Base-by-base conservation (phyloP, 2,113 vertebrate genomes). In the Acrocephalus kingi region DNA sequence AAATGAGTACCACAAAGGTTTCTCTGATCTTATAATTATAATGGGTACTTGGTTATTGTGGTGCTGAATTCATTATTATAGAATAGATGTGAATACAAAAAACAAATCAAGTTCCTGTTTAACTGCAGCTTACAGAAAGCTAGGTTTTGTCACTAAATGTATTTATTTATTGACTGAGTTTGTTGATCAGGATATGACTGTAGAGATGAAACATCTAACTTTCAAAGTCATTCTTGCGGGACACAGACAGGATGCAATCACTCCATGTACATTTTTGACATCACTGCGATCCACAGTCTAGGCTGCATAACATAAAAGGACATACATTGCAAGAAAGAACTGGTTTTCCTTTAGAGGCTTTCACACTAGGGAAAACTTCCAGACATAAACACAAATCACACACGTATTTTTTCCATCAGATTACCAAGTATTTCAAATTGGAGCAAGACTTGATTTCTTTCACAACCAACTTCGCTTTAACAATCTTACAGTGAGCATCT, bases 111-210 rank as follows among this genome's bases (percentile, higher is more conserved):
- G 89, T 97, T 97, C 96, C 95, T 97, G 95, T 96, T 96, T 96
- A 93, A 91, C 77, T 82, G 87, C 81, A 96, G 79, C 94, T 91
- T 96, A 94, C 92, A 96, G 95, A 96, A 96, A 86, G 74, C 61
- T 69, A 89, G 69, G 84, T 91, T 91, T 96, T 96, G 79, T 96
- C 95, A 95, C 80, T 96, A 95, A 81, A 97, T 94, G 75, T 96
- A 96, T 97, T 97, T 97, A 96, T 97, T 97, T 96, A 96, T 90
- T 93, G 93, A 96, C 93, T 51, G 54, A 91, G 78, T 97, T 96
- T 97, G 97, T 97, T 97, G 96, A 90, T 94, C 94, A 97, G 97
- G 97, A 97, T 97, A 90, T 97, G 96, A 90, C 96, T 94, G 94
- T 92, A 88, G 91, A 96, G 94, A 97, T 97, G 94, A 97, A 97